Evolutionary conservation across 2,113 vertebrate genomes (phyloP).

Genomic region (Channa maculata): DNA sequence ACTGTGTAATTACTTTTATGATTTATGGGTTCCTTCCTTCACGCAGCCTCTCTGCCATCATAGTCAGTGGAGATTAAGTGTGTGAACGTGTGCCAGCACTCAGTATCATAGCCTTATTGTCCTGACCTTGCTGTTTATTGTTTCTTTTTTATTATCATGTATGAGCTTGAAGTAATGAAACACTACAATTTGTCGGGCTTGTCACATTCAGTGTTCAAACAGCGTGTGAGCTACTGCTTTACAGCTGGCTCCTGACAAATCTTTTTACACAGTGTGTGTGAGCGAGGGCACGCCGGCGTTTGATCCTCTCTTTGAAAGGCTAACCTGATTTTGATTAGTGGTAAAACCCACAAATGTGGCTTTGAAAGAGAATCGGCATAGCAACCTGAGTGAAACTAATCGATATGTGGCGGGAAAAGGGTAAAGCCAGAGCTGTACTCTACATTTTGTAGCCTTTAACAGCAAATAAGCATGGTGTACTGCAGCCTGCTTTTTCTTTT

Average conservation of each 20-base stretch:
- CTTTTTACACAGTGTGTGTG: conserved; percentile 27
- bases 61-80: conserved; percentile 7
- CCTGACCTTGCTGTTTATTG: conserved; percentile 43
- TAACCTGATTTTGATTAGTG: conserved; percentile 68
- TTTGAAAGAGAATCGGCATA: conserved; percentile 16
- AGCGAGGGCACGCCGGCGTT: conserved; percentile 14
- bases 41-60: background rate
- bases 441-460: conserved; percentile 23
- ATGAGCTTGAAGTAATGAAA: conserved; percentile 31
- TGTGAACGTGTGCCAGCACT: conserved; percentile 10
- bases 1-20: conserved; percentile 73
- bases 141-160: conserved; percentile 19
- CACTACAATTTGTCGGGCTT: conserved; percentile 19
- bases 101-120: conserved; percentile 26
- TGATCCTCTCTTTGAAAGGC: conserved; percentile 55
- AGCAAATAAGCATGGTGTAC: conserved; percentile 22
- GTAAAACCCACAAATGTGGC: conserved; percentile 45
- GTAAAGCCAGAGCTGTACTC: conserved; percentile 17
- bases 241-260: conserved; percentile 54
- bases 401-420: conserved; percentile 34
- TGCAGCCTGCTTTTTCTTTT: conserved; percentile 21
- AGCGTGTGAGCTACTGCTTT: conserved; percentile 11
- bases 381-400: conserved; percentile 58
- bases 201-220: conserved; percentile 29
- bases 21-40: conserved; percentile 59